A percentile compares a stretch with the other conserved stretches of the same genome.
Evolutionary conservation across 2,888 invertebrate genomes (phyloP).

Genomic region (Andricus quercusramuli): DNA sequence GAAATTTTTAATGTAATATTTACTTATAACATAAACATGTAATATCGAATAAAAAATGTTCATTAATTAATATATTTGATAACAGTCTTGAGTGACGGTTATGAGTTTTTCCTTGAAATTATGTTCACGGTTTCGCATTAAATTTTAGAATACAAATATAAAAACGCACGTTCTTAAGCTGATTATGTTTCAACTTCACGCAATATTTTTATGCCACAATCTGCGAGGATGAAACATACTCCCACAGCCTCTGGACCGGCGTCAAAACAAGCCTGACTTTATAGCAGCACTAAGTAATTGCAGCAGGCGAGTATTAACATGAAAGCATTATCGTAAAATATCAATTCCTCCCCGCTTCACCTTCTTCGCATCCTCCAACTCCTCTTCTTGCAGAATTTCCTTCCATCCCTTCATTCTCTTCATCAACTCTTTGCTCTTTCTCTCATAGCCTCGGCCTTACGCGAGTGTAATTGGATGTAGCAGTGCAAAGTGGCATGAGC

Average conservation of each 20-base stretch:
- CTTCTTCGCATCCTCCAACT: background rate
- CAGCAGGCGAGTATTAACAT: conserved; percentile 45
- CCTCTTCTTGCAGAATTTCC: background rate
- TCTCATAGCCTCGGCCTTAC: conserved; percentile 27
- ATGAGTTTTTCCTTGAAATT: no score
- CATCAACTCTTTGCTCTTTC: conserved; percentile 21
- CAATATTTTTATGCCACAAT: background rate
- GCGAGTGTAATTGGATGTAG: conserved; percentile 63
- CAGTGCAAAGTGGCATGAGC: conserved; percentile 64
- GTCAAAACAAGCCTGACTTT: conserved; percentile 49
- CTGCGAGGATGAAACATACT: conserved; percentile 11
- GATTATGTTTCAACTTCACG: background rate
- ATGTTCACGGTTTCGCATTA: background rate
- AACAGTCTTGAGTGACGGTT: no score
- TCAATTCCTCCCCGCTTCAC: conserved; percentile 52
- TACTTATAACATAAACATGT: no score
- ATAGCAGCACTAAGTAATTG: conserved; percentile 53
- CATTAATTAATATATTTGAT: no score
- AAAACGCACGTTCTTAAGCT: background rate
- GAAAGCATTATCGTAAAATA: conserved; percentile 53
- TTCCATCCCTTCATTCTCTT: conserved; percentile 29
- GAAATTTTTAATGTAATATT: no score
- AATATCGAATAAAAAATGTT: no score
- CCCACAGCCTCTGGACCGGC: conserved; percentile 17
- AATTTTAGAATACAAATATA: background rate